Percentiles rank a stretch among this genome's conserved stretches.
phyloP scores from a whole-genome alignment of 64 coral and sea anemone species.

The Orbicella faveolata region DNA sequence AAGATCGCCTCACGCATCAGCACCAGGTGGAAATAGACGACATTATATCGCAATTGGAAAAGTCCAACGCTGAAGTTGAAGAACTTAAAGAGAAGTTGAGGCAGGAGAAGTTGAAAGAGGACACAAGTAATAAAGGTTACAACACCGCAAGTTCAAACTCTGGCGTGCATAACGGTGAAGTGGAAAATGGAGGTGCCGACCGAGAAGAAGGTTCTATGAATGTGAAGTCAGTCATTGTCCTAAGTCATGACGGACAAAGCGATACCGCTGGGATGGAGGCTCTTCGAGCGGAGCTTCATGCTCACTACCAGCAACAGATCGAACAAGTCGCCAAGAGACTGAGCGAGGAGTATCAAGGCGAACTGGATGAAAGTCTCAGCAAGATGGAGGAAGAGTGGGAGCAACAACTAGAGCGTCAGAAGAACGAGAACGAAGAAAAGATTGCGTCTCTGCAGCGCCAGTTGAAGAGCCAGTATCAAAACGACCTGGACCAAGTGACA shows the following conservation, averaged over 20 bases:
- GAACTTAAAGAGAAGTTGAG: conserved; percentile 55
- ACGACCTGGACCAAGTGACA: conserved; percentile 78
- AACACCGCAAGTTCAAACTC: neutral
- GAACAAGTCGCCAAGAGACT: conserved; percentile 71
- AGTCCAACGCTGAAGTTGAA: conserved; percentile 68
- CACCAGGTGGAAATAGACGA: conserved; percentile 84
- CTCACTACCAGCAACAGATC: conserved; percentile 77
- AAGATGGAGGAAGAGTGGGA: conserved; percentile 90
- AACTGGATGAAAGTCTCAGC: conserved; percentile 71
- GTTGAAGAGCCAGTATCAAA: conserved; percentile 75
- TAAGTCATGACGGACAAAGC: neutral
- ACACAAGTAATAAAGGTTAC: neutral
- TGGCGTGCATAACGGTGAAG: conserved; percentile 21
- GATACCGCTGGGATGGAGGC: conserved; percentile 15
- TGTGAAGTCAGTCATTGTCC: conserved; percentile 12
- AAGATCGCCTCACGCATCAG: conserved; percentile 83
- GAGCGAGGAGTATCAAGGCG: conserved; percentile 76
- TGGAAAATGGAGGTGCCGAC: neutral
- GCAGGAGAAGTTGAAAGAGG: conserved; percentile 5
- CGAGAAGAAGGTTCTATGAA: neutral
- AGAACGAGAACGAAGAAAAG: conserved; percentile 75
- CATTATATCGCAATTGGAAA: conserved; percentile 72
- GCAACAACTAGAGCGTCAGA: conserved; percentile 83
- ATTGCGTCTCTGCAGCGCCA: conserved; percentile 69
- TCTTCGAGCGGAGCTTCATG: conserved; percentile 37